A percentile compares a stretch with the other conserved stretches of the same genome.
Evolutionary conservation across 2,888 invertebrate genomes (phyloP).

Genomic region (Allophyes oxyacanthae): DNA sequence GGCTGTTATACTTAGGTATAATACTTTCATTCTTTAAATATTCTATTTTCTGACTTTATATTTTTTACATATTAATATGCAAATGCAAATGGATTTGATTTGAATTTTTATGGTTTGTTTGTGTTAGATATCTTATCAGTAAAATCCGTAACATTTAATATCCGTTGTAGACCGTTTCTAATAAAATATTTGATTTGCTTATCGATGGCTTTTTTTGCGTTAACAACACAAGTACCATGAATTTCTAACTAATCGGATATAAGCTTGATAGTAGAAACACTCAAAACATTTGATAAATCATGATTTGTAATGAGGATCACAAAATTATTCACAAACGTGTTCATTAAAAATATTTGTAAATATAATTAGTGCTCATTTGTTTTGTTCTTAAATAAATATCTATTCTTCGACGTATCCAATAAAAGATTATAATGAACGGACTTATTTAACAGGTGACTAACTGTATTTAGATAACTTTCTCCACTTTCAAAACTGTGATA

Average conservation of each 20-base stretch:
- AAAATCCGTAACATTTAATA: constrained; percentile 1
- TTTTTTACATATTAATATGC: not conserved
- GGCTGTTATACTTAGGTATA: no score
- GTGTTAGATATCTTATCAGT: constrained; percentile 32
- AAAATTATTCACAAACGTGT: no score
- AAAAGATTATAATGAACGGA: constrained; percentile 35
- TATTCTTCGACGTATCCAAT: constrained; percentile 4
- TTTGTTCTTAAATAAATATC: no score
- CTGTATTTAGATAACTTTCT: constrained; percentile 73
- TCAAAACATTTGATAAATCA: no score
- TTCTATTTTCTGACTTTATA: no score
- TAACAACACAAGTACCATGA: constrained; percentile 2
- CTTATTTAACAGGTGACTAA: constrained; percentile 50
- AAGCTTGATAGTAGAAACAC: no score
- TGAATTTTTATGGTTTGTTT: constrained; percentile 33
- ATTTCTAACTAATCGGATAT: not conserved
- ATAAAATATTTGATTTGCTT: constrained; percentile 40
- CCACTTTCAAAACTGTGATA: constrained; percentile 78
- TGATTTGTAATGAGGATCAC: no score
- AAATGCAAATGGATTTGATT: constrained; percentile 16
- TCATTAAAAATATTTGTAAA: no score
- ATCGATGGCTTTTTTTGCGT: constrained; percentile 24
- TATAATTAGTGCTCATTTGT: no score
- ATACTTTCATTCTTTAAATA: no score
- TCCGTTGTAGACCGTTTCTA: constrained; percentile 27